Evolutionary conservation across 2,888 invertebrate genomes (phyloP).

Genomic region (Diaperis boleti): DNA sequence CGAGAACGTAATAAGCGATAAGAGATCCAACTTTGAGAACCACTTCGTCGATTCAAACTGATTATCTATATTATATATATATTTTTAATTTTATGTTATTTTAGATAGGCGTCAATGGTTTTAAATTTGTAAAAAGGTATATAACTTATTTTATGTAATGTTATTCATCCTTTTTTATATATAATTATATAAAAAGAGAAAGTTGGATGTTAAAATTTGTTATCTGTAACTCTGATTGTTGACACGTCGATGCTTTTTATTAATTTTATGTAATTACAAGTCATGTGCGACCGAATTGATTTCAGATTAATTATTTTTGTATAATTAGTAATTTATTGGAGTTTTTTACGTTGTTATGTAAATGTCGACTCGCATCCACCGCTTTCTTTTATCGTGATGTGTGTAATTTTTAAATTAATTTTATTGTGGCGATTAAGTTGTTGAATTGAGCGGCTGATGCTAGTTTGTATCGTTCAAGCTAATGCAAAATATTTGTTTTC

Average conservation of each 20-base stretch:
- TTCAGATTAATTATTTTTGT: slow-evolving; percentile 31
- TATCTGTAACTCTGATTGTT: slow-evolving; percentile 31
- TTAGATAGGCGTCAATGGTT: slow-evolving; percentile 36
- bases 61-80: slow-evolving; percentile 28
- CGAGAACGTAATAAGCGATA: slow-evolving; percentile 54
- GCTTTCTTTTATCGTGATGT: slow-evolving; percentile 22
- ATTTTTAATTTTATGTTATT: slow-evolving; percentile 19
- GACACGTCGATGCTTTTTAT: slow-evolving; percentile 18
- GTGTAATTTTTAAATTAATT: slow-evolving; percentile 15
- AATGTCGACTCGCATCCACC: slow-evolving; percentile 27
- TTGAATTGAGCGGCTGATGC: slow-evolving; percentile 23
- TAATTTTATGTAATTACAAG: slow-evolving; percentile 27
- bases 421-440: slow-evolving; percentile 4
- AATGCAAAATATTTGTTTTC: slow-evolving; percentile 46
- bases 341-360: slow-evolving; percentile 29
- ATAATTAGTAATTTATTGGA: slow-evolving; percentile 38
- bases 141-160: slow-evolving; percentile 37
- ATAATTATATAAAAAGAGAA: slow-evolving; percentile 14
- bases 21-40: slow-evolving; percentile 57
- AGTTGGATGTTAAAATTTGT: slow-evolving; percentile 36
- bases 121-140: slow-evolving; percentile 27
- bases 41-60: slow-evolving; percentile 54
- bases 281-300: slow-evolving; percentile 14
- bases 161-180: slow-evolving; percentile 32
- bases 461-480: slow-evolving; percentile 16